Base-by-base conservation (phyloP, 1,140 invertebrate genomes). In the Elymnias hypermnestra region DNA sequence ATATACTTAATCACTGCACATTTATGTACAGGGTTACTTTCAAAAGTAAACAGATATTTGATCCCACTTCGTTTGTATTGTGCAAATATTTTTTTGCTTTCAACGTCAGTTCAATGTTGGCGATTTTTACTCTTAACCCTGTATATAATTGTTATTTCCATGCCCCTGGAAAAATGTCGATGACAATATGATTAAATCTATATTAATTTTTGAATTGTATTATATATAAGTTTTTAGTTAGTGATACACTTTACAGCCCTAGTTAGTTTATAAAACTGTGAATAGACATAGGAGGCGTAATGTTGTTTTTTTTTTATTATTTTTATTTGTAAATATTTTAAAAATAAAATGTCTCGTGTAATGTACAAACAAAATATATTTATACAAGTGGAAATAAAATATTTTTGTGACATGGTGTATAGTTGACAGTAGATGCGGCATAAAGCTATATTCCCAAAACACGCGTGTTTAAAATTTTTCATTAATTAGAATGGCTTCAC, bases 341-440 rank as follows among this genome's bases (percentile, higher is more conserved):
- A 68, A 56, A n/a, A n/a, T n/a, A 64, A 69, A 71, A 73, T 76
- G 60, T 68, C 66, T 77, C 45, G 63, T 68, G 63, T 74, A 68
- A 79, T 83, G 76, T 83, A 79, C 79, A 83, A 81, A 83, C 72
- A 48, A 68, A 71, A 65, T 77, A 72, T 68, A 54, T 58, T 70
- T 73, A 71, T 75, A 73, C 62, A 79, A 63, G 58, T 74, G 62
- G 71, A 75, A 72, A 75, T 53, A 62, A 61, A 71, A 75, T 83
- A 78, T 76, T 83, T 73, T 84, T 78, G 77, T 79, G 81, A 78
- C 75, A 84, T 82, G 75, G 65, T 81, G 77, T 82, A 74, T 62
- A 68, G 57, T 70, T 64, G 59, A 60, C 55, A 46, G 51, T 69
- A 69, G 60, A 48, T 52, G 60, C 60, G 38, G 62, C 54, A 49